Evolutionary conservation across 30 jellyfish, hydroid and myxozoan species (phyloP), one percentile per base, ranked within the genome.

Genomic region (Morbakka virulenta): DNA sequence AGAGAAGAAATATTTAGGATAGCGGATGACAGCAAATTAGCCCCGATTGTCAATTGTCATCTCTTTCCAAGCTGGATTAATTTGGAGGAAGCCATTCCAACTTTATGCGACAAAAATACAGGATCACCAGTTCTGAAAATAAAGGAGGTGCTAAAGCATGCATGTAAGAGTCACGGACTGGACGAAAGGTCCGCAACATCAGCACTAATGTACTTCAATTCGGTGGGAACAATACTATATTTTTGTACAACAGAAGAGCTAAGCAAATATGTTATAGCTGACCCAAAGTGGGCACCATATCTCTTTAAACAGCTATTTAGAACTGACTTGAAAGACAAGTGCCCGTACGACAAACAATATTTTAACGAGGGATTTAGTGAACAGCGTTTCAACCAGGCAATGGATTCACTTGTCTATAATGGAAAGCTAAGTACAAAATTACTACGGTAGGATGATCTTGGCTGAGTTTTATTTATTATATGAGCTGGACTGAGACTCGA

Each of bases 51-150:
- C 17, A 61, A 78, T 26, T 74, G 80, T 32, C 51, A 71, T 62
- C 80, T 90, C 41, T 96, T 96, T 29, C 70, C 65, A 20, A 83
- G 74, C 28, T 90, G 96, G 96, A 23, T 77, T 25, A 24, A 50
- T 25, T 68, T 90, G 29, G 96, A 90, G 69, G 74, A 84, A 31
- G 25, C 76, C 6, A 21, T 95, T 47, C n/a, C 70, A 24, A 27
- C 53, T 1, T 32, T 76, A 68, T 32, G 74, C 28, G 79, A 61
- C 33, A n/a, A n/a, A n/a, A 14, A 13, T 20, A 26, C 47, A 53
- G 67, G 35, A 25, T 24, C 77, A 0, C 96, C 93, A 13, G 53
- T 83, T 34, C 35, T 89, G 51, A 32, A 76, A 23, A 29, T 64
- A 0, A 80, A 78, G 12, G 85, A 79, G 21, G 36, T 90, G 50